Base-by-base conservation (phyloP, 2,113 vertebrate species). In the Leptobrachium leishanense region DNA sequence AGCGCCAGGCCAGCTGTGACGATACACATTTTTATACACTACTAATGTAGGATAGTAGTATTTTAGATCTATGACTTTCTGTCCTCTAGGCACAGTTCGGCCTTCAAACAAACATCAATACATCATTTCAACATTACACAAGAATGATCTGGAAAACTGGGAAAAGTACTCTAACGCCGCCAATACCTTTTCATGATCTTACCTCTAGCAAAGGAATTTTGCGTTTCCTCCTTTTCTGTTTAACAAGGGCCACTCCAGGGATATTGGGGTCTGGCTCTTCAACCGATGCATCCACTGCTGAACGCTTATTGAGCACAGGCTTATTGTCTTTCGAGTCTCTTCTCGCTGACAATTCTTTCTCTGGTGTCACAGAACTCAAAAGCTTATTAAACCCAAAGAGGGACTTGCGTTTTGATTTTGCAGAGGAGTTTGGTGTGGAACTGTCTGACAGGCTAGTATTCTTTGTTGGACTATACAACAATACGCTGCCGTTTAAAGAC, bases 331-430 rank as follows among this genome's bases (percentile, higher is more conserved):
- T 12, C 5, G 55, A 57, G 64, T 1, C 40, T 6, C 20, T 79
- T 0, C 43, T 66, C 44, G 83, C 3, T 2, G 9, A 1, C 6
- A 67, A 3, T 53, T 85, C 81, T 5, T 73, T 31, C 0, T 74
- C 72, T 63, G 83, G 43, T 31, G 89, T 90, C 54, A 92, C 89
- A 0, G 89, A 88, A 0, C 85, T 90, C 50, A 88, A 76, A 5
- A 96, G 85, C 73, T 84, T 85, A n/a, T 92, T 90, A 9, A 96
- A 96, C 50, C 95, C 96, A 82, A 95, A 96, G 39, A 93, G 75
- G 12, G 89, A 90, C 0, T 83, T 85, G 2, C 89, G 79, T 53
- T 80, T 83, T 8, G 8, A 5, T 6, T 55, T 73, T 5, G 8
- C 46, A 2, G 8, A 3, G 0, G 74, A 83, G 53, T 85, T 86